Evolutionary conservation across 2,888 invertebrate species (phyloP).

Genomic region (Cheilosia scutellata): DNA sequence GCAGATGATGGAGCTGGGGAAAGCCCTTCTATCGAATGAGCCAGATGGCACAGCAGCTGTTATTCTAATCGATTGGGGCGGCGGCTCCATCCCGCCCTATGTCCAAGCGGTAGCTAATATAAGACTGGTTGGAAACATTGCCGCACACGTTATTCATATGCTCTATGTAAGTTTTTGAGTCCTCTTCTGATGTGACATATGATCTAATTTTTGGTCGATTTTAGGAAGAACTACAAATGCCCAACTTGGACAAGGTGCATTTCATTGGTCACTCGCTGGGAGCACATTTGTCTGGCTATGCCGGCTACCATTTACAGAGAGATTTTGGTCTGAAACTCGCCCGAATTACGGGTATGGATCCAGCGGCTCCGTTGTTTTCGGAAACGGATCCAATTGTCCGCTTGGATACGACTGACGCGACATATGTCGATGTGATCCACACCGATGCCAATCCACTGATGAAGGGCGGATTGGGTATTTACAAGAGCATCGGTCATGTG

Average conservation of each 20-base stretch:
- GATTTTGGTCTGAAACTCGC: constrained; percentile 89
- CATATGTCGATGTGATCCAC: constrained; percentile 95
- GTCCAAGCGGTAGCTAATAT: constrained; percentile 97
- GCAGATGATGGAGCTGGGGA: constrained; percentile 88
- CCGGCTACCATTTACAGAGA: constrained; percentile 90
- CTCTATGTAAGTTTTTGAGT: constrained; percentile 84
- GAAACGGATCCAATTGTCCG: constrained; percentile 92
- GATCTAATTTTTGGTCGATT: constrained; percentile 75
- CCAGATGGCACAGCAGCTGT: constrained; percentile 90
- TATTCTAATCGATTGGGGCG: constrained; percentile 93
- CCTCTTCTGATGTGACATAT: not conserved
- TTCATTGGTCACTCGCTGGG: constrained; percentile 95
- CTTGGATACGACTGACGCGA: constrained; percentile 93
- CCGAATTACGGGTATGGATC: constrained; percentile 94
- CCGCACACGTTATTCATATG: constrained; percentile 88
- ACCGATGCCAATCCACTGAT: constrained; percentile 93
- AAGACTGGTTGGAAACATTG: constrained; percentile 92
- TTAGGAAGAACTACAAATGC: constrained; percentile 86
- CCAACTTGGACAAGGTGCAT: constrained; percentile 89
- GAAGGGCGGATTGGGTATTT: constrained; percentile 91
- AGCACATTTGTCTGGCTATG: constrained; percentile 93
- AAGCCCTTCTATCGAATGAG: constrained; percentile 87
- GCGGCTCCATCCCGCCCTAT: constrained; percentile 94
- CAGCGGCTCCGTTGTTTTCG: constrained; percentile 96
- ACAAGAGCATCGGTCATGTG: constrained; percentile 92